These are phyloP conservation scores for Stomorhina lunata DNA, from an alignment of 2,888 invertebrate genomes.

Conservation along the genomic window DNA sequence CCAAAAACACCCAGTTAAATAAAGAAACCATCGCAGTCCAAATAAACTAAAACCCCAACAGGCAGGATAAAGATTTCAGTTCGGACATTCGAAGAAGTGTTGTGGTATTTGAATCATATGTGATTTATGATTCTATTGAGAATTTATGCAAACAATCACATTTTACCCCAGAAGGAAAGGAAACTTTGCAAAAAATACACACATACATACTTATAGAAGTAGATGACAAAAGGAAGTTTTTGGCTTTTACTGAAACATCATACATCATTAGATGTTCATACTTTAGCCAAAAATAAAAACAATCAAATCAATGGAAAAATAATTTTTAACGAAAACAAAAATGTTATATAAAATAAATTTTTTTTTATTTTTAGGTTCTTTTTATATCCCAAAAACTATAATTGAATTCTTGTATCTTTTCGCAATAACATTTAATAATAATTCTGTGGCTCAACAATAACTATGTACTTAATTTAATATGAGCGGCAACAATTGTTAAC, in stretches of 20 bases:
- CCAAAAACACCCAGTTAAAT: slow-evolving; percentile 44
- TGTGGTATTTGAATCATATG: slow-evolving; percentile 29
- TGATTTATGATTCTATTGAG: slow-evolving; percentile 64
- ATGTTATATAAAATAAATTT: not conserved
- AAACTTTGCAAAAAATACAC: not conserved
- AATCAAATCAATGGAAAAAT: slow-evolving; percentile 1
- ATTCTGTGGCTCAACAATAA: not conserved
- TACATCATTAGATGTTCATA: slow-evolving; percentile 50
- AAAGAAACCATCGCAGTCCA: slow-evolving; percentile 24
- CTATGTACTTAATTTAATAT: too few relatives aligned
- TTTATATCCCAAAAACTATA: slow-evolving; percentile 12
- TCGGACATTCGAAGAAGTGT: slow-evolving; percentile 18
- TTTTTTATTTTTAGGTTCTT: not conserved
- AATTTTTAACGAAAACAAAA: slow-evolving; percentile 13
- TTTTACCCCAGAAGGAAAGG: slow-evolving; percentile 21
- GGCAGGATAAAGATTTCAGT: slow-evolving; percentile 7
- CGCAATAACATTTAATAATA: too few relatives aligned
- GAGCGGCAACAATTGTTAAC: too few relatives aligned
- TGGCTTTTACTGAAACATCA: slow-evolving; percentile 43
- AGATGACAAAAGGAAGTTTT: slow-evolving; percentile 25
- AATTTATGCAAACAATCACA: slow-evolving; percentile 61
- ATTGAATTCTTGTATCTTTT: too few relatives aligned
- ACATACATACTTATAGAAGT: not conserved
- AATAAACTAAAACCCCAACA: slow-evolving; percentile 26
- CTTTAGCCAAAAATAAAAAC: slow-evolving; percentile 20